Evolutionary conservation across 1,140 invertebrate genomes (phyloP).

Genomic region (Drosophila arizonae): DNA sequence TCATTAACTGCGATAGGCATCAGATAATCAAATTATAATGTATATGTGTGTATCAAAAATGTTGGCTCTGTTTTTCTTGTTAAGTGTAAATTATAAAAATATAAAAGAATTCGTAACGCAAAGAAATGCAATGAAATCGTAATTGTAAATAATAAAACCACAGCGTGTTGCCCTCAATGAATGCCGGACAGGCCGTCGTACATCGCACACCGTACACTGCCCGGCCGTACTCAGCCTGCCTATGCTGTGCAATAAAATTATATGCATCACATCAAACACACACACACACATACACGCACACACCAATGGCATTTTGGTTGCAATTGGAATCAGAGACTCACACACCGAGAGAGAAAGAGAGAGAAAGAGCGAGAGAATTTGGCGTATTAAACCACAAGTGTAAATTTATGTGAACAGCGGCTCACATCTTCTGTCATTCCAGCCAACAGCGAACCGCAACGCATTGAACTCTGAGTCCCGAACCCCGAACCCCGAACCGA

Average conservation of each 20-base stretch:
- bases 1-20: slow-evolving; percentile 66
- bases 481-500: not conserved
- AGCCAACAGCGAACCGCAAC: not conserved
- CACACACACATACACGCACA: slow-evolving; percentile 50
- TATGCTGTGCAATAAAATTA: slow-evolving; percentile 71
- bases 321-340: slow-evolving; percentile 40
- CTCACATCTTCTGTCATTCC: not conserved
- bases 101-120: slow-evolving; percentile 43
- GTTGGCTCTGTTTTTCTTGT: slow-evolving; percentile 15
- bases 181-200: slow-evolving; percentile 14
- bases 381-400: slow-evolving; percentile 74
- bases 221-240: not conserved
- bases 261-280: slow-evolving; percentile 71
- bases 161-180: slow-evolving; percentile 47
- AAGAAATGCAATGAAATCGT: slow-evolving; percentile 52
- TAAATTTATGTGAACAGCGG: slow-evolving; percentile 67
- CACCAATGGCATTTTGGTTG: slow-evolving; percentile 47
- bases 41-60: slow-evolving; percentile 39
- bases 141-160: slow-evolving; percentile 80
- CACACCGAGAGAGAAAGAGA: slow-evolving; percentile 1
- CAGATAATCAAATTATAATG: slow-evolving; percentile 79
- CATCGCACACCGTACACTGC: no score
- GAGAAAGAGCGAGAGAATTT: slow-evolving; percentile 46
- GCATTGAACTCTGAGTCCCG: not conserved
- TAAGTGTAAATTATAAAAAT: slow-evolving; percentile 56